A percentile compares a stretch with the other conserved stretches of the same genome.
Conservation (phyloP, 2,888 invertebrate genomes). For the Phymatocera aterrima region DNA sequence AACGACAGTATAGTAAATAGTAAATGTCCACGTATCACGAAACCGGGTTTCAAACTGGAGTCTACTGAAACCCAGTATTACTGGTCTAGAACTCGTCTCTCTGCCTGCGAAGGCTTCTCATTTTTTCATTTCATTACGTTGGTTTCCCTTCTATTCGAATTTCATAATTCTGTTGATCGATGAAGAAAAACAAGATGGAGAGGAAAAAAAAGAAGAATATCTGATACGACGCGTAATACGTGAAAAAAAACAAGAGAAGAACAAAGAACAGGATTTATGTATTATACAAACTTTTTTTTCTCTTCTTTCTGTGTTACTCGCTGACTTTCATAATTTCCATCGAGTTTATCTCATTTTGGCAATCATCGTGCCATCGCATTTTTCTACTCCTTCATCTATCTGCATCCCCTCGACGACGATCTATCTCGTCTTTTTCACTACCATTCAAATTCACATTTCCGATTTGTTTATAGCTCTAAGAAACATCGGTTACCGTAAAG, state of each 20-base stretch:
- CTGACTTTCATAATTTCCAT: not conserved
- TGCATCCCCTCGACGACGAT: conserved; percentile 8
- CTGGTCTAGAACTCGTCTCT: not conserved
- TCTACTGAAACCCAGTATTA: not conserved
- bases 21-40: not conserved
- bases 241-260: too few relatives aligned
- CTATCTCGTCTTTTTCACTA: too few relatives aligned
- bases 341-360: not conserved
- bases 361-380: not conserved
- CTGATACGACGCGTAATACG: too few relatives aligned
- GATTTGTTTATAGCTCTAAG: too few relatives aligned
- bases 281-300: not conserved
- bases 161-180: too few relatives aligned
- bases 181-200: too few relatives aligned
- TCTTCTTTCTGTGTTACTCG: not conserved
- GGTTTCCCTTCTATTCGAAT: too few relatives aligned
- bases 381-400: not conserved
- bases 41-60: not conserved
- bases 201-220: too few relatives aligned
- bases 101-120: not conserved
- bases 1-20: not conserved
- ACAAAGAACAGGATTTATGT: not conserved
- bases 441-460: too few relatives aligned
- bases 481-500: too few relatives aligned
- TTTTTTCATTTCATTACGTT: too few relatives aligned